Conservation (phyloP, 2,113 vertebrate species). For the Pimephales promelas region DNA sequence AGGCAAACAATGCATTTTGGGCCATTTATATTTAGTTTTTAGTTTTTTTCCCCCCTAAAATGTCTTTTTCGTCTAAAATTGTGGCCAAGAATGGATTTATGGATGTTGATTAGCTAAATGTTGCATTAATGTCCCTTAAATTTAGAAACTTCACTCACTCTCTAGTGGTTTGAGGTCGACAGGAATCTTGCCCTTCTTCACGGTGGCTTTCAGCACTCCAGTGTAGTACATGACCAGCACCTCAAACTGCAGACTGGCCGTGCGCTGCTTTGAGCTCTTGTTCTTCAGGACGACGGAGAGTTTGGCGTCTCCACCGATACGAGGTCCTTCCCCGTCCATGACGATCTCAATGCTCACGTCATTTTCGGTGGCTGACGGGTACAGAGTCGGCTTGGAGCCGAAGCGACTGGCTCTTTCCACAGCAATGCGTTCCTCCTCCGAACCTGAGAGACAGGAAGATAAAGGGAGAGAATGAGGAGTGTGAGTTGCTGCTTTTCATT, state of each 20-base stretch:
- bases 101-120: too few relatives aligned
- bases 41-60: too few relatives aligned
- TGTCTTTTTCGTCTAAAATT: too few relatives aligned
- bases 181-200: slow-evolving; percentile 72
- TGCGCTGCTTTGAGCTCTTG: slow-evolving; percentile 70
- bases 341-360: slow-evolving; percentile 76
- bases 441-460: slow-evolving; percentile 54
- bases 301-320: slow-evolving; percentile 77
- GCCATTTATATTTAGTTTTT: too few relatives aligned
- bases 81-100: too few relatives aligned
- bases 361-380: slow-evolving; percentile 59
- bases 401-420: slow-evolving; percentile 84
- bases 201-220: slow-evolving; percentile 76
- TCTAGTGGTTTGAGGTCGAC: slow-evolving; percentile 69
- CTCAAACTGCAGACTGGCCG: slow-evolving; percentile 72
- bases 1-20: too few relatives aligned
- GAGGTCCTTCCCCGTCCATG: slow-evolving; percentile 76
- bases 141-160: slow-evolving; percentile 63
- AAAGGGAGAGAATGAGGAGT: neutral
- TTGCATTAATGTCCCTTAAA: too few relatives aligned
- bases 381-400: slow-evolving; percentile 80
- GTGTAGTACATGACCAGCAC: slow-evolving; percentile 86
- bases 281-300: slow-evolving; percentile 76
- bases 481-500: neutral
- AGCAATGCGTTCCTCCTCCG: slow-evolving; percentile 81